Conservation (phyloP, 1,140 invertebrate genomes). For the Gyrodactylus bullatarudis region DNA sequence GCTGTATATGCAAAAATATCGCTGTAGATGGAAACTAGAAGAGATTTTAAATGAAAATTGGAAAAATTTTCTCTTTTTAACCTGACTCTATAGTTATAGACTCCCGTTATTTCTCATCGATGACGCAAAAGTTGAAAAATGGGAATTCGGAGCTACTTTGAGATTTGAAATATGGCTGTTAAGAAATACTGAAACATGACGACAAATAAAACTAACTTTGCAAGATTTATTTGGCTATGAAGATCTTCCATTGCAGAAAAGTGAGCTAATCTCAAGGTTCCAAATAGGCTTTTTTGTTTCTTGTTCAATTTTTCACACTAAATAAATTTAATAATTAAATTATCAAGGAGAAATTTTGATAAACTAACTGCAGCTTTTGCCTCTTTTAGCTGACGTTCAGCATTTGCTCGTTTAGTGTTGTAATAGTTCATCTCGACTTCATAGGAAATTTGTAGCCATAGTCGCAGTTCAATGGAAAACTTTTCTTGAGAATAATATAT, state of each 20-base stretch:
- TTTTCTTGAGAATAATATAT: neutral
- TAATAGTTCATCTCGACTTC: conserved; percentile 60
- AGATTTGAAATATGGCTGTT: too few species aligned
- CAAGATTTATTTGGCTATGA: conserved; percentile 55
- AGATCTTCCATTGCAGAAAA: conserved; percentile 68
- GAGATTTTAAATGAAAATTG: too few species aligned
- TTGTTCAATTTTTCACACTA: conserved; percentile 66
- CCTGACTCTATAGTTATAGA: too few species aligned
- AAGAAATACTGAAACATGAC: too few species aligned
- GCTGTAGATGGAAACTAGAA: too few species aligned
- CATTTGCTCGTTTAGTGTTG: conserved; percentile 41
- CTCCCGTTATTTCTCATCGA: too few species aligned
- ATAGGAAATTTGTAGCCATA: conserved; percentile 67
- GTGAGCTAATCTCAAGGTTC: conserved; percentile 65
- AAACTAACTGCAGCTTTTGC: conserved; percentile 45
- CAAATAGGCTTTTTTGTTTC: conserved; percentile 58
- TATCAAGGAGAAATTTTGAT: conserved; percentile 1
- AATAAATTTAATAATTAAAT: conserved; percentile 7
- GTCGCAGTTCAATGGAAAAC: conserved; percentile 34
- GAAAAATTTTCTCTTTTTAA: too few species aligned
- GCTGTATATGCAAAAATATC: too few species aligned
- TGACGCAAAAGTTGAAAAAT: too few species aligned
- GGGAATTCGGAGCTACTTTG: too few species aligned
- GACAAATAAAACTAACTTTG: conserved; percentile 22
- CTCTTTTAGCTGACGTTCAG: conserved; percentile 46